Conservation (phyloP, 2,113 vertebrate genomes). For the Solea solea region DNA sequence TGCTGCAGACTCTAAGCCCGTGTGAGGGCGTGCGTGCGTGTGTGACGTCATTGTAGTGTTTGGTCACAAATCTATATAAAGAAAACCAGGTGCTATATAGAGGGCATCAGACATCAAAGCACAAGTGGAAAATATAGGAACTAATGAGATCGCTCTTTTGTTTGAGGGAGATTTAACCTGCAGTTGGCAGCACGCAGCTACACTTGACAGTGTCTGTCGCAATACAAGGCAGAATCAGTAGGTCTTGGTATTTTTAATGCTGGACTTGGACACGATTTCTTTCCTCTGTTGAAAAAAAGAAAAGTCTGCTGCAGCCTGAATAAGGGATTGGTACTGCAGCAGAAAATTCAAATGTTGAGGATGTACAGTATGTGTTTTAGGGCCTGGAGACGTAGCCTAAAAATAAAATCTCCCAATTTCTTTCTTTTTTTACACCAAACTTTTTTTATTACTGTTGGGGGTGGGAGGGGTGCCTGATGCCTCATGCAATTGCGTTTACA, state of each 20-base stretch:
- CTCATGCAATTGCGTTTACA: too few species aligned
- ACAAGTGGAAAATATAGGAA: not conserved
- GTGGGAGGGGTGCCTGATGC: too few species aligned
- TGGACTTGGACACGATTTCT: not conserved
- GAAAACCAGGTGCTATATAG: not conserved
- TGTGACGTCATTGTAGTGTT: conserved; percentile 46
- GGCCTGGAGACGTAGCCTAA: too few species aligned
- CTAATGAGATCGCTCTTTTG: conserved; percentile 7
- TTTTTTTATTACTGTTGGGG: too few species aligned
- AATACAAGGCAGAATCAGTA: not conserved
- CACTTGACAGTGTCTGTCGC: conserved; percentile 18
- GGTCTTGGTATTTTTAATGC: not conserved
- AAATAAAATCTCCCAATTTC: too few species aligned
- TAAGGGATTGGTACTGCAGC: conserved; percentile 4
- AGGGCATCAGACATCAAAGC: conserved; percentile 11
- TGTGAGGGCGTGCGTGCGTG: conserved; percentile 49
- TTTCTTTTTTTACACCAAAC: too few species aligned
- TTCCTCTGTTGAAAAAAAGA: not conserved
- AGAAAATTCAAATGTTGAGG: conserved; percentile 5
- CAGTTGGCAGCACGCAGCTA: too few species aligned
- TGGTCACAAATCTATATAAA: conserved; percentile 24
- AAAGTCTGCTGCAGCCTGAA: conserved; percentile 1
- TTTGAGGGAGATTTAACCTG: conserved; percentile 24
- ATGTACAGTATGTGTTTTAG: not conserved
- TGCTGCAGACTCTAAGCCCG: conserved; percentile 48